Conservation (phyloP, 2,797 vertebrate genomes). For the Phataginus tricuspis region DNA sequence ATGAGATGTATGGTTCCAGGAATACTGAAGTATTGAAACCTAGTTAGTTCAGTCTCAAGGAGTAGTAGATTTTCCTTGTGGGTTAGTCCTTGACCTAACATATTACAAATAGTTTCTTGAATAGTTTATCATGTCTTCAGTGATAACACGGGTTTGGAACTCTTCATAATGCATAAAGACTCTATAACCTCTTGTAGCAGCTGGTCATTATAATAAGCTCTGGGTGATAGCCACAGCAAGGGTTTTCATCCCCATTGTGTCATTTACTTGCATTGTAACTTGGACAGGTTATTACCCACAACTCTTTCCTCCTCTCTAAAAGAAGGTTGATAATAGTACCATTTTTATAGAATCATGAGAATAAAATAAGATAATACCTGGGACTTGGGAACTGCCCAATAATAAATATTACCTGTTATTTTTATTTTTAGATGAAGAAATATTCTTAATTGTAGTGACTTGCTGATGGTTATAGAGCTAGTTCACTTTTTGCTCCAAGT, state of each 20-base stretch:
- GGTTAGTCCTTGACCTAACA: conserved; percentile 9
- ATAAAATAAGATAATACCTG: not conserved
- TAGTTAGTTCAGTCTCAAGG: not conserved
- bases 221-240: not conserved
- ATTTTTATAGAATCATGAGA: not conserved
- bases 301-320: not conserved
- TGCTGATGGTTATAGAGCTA: not conserved
- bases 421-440: not conserved
- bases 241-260: not conserved
- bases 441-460: not conserved
- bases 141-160: not conserved
- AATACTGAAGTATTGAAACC: not conserved
- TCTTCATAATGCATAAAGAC: not conserved
- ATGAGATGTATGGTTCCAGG: not conserved
- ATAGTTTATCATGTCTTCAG: not conserved
- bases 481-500: not conserved
- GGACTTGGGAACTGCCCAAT: not conserved
- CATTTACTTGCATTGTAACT: not conserved
- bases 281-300: not conserved
- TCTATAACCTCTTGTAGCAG: not conserved
- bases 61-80: not conserved
- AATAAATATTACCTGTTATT: not conserved
- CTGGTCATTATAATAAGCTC: not conserved
- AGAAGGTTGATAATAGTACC: not conserved
- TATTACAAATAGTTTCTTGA: conserved; percentile 13